Percentiles rank a stretch among this genome's conserved stretches.
phyloP scores from a whole-genome alignment of 2,113 vertebrate genomes.

The Oreochromis niloticus region DNA sequence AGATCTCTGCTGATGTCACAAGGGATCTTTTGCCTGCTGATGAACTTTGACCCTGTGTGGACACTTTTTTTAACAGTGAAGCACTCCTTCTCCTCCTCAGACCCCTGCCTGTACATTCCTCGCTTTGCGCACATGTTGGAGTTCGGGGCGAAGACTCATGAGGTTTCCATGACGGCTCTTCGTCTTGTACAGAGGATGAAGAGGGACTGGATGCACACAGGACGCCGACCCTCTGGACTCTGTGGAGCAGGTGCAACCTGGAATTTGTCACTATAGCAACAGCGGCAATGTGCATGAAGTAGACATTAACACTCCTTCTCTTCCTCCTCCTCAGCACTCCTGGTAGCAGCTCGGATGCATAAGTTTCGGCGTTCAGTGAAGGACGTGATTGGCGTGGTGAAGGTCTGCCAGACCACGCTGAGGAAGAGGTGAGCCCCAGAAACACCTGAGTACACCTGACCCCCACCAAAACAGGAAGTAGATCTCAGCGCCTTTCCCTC shows the following conservation, averaged over 20 bases:
- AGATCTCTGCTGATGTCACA: neutral
- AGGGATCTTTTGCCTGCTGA: neutral
- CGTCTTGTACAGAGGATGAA: constrained; percentile 96
- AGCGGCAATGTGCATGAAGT: neutral
- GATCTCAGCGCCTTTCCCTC: neutral
- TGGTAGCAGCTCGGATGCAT: constrained; percentile 97
- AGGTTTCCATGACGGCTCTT: constrained; percentile 96
- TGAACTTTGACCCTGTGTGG: neutral
- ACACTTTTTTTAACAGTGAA: neutral
- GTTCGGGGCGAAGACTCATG: constrained; percentile 91
- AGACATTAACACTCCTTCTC: neutral
- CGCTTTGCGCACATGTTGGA: constrained; percentile 97
- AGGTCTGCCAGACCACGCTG: constrained; percentile 95
- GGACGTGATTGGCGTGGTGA: constrained; percentile 95
- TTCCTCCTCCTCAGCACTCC: constrained; percentile 75
- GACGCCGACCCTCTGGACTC: constrained; percentile 89
- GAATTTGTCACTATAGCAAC: neutral
- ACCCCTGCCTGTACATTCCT: constrained; percentile 94
- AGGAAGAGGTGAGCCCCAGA: constrained; percentile 85
- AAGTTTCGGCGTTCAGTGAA: constrained; percentile 94
- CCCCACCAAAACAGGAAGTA: neutral
- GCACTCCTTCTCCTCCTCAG: constrained; percentile 50
- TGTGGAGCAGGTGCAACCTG: constrained; percentile 84
- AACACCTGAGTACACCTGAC: neutral
- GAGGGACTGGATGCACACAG: constrained; percentile 98